phyloP scores from a whole-genome alignment of 1,140 invertebrate species.

The Dolichoris vasculosae region DNA sequence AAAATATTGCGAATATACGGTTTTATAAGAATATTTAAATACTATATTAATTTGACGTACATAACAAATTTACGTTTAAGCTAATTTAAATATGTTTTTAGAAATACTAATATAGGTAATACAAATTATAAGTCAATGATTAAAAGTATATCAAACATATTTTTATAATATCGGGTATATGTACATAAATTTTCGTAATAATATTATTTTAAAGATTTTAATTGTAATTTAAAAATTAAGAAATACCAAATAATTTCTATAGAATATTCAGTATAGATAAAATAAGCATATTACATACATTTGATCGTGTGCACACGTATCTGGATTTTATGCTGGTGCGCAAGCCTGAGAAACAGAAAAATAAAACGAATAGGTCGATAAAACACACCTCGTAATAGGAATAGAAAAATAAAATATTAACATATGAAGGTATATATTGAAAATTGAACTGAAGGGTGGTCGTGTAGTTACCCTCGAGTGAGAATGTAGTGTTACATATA shows the following conservation, averaged over 20 bases:
- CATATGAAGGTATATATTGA: constrained; percentile 13
- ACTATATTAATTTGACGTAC: too few species aligned
- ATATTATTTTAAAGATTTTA: neutral
- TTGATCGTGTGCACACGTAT: neutral
- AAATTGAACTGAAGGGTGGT: constrained; percentile 24
- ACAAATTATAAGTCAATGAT: neutral
- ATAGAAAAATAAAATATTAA: constrained; percentile 49
- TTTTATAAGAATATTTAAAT: too few species aligned
- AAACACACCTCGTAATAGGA: constrained; percentile 13
- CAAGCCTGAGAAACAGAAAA: constrained; percentile 44
- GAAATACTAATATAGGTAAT: too few species aligned
- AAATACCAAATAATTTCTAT: constrained; percentile 1
- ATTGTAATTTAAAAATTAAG: constrained; percentile 4
- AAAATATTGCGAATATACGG: too few species aligned
- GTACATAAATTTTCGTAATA: too few species aligned
- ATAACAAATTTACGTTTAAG: too few species aligned
- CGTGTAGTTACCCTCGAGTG: neutral
- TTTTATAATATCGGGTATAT: neutral
- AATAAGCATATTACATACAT: neutral
- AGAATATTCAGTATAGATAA: neutral
- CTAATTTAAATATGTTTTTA: too few species aligned
- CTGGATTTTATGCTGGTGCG: neutral
- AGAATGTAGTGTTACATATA: neutral
- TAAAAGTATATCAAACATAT: neutral
- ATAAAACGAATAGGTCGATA: constrained; percentile 31